Percentiles rank a stretch among this genome's conserved stretches.
phyloP scores from a whole-genome alignment of 2,888 invertebrate genomes.

The Steinernema scapterisci region DNA sequence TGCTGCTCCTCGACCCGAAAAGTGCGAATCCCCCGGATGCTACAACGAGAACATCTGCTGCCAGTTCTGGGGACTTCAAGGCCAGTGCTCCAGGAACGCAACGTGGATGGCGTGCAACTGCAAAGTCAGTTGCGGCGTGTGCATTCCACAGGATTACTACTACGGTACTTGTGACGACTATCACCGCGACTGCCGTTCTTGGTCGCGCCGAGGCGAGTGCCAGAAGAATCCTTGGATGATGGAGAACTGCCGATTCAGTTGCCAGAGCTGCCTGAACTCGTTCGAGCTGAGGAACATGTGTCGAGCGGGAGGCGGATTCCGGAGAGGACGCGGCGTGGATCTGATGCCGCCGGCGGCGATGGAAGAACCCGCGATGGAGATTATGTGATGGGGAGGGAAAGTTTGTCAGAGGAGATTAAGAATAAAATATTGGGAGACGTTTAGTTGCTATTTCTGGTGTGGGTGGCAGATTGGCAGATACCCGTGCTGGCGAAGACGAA shows the following conservation, averaged over 20 bases:
- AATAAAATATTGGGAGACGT: too few species aligned
- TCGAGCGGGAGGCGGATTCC: conserved; percentile 10
- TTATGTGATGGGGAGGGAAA: not conserved
- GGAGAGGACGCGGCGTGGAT: not conserved
- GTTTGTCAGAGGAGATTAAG: too few species aligned
- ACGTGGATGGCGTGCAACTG: conserved; percentile 66
- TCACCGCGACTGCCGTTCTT: conserved; percentile 51
- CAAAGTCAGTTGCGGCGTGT: conserved; percentile 63
- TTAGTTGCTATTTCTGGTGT: too few species aligned
- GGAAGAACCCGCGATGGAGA: not conserved
- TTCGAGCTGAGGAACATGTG: conserved; percentile 43
- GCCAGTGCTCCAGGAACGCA: conserved; percentile 50
- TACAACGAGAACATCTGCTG: conserved; percentile 65
- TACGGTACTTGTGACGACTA: conserved; percentile 62
- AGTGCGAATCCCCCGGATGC: conserved; percentile 57
- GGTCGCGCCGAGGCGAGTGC: conserved; percentile 58
- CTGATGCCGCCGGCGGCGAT: not conserved
- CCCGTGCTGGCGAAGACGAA: too few species aligned
- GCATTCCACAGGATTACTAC: conserved; percentile 59
- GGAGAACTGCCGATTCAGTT: conserved; percentile 48
- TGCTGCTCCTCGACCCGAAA: conserved; percentile 37
- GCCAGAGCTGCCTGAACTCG: conserved; percentile 45
- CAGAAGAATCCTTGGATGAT: conserved; percentile 53
- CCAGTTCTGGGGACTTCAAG: conserved; percentile 53
- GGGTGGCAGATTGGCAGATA: too few species aligned